Evolutionary conservation across 2,113 vertebrate genomes (phyloP), one percentile per base, ranked within the genome.

Genomic region (Lepisosteus osseus): DNA sequence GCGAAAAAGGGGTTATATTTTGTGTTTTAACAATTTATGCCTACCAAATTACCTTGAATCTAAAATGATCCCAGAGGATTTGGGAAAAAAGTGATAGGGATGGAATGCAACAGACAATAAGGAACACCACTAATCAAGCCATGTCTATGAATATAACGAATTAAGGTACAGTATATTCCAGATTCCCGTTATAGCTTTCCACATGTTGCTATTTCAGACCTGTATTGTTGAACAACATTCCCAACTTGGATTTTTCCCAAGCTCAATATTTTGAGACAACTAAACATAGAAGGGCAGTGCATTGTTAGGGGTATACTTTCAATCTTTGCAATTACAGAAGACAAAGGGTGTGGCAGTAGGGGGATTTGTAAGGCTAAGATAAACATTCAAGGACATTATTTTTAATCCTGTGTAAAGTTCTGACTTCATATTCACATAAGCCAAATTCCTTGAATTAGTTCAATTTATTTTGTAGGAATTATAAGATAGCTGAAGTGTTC

Each of bases 341-440:
- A 45, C 14, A 12, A 3, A 42, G 45, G 59, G 66, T 63, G 51
- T 43, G 67, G 67, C 17, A 51, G 15, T 57, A 44, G 13, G 6
- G 11, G 14, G 42, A 43, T 61, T 40, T 70, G 73, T 11, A 6
- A 45, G 4, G 43, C 14, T 2, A 62, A 67, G 74, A 72, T 76
- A 76, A 76, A 68, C 41, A 64, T 47, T 64, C 55, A 62, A 41
- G 41, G 41, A 7, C 66, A 72, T 76, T 76, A 68, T 56, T 69
- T 68, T 72, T 72, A 69, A 55, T 67, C 14, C 40, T 11, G 14
- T 43, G 9, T 61, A 59, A 57, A 69, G 59, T 63, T 61, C 61
- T 61, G 67, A 63, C 29, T 57, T 47, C 54, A 51, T 42, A 68
- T 15, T 68, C 43, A 54, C 45, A 42, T 44, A 54, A 61, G 29